Base-by-base conservation (phyloP, 2,113 vertebrate species). In the Lagopus muta region DNA sequence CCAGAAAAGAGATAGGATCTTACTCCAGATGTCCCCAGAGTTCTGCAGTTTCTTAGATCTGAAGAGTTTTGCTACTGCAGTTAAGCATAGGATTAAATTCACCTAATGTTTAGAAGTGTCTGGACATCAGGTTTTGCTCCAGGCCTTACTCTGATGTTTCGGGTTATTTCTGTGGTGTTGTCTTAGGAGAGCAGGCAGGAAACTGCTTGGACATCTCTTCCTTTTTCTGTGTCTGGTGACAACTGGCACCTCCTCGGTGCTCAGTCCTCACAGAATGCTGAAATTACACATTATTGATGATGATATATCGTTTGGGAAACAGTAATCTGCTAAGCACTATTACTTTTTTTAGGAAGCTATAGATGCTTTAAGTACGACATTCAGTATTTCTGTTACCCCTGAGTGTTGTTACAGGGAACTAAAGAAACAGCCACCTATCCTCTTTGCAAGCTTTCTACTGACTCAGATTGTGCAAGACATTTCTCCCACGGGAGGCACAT, bases 61-160 rank as follows among this genome's bases (percentile, higher is more conserved):
- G 27, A 95, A 45, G 22, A 62, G 18, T 86, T 90, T 75, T 93
- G 69, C 57, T 86, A 1, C 48, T 88, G 73, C 66, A 83, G 43
- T n/a, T 84, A 70, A 22, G 52, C 0, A 1, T 20, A 22, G 21
- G 36, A 36, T 34, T 70, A 58, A 84, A 27, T 42, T 92, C 66
- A 34, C 15, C 47, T 70, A 69, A 76, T 18, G 19, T 75, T 89
- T 72, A 48, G 8, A 79, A 82, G 38, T 70, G 84, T 79, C 86
- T 72, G 54, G 71, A 87, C n/a, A 54, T 90, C 65, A 45, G 65
- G 58, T 78, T 89, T 86, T 84, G n/a, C 70, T 92, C 88, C 80
- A 69, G 48, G 34, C 60, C n/a, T 48, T 34, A 43, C 60, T 72
- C 6, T 24, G 11, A 13, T 32, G 70, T 69, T 86, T 69, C 62